These are phyloP conservation scores for Caenorhabditis brenneri DNA, from an alignment of 1,140 invertebrate genomes.

Conservation along the genomic window DNA sequence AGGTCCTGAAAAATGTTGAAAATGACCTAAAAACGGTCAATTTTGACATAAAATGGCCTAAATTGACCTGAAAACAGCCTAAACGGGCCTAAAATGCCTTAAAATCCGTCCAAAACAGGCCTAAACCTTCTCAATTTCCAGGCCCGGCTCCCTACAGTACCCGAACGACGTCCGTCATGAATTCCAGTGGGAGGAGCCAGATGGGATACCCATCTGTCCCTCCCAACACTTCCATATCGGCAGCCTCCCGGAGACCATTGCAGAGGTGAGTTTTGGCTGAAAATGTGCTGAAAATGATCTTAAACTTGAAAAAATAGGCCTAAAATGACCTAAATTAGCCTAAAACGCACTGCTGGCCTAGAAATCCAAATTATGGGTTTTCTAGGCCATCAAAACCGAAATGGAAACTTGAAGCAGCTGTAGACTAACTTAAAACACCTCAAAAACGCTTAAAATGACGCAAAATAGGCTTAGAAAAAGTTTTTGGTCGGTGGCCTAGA, in stretches of 20 bases:
- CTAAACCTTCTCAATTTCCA: background rate
- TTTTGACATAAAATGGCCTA: too few species aligned
- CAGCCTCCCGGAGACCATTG: background rate
- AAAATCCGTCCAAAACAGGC: background rate
- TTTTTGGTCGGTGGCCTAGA: background rate
- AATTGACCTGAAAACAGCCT: too few species aligned
- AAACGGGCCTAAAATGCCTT: too few species aligned
- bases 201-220: slow-evolving; percentile 11
- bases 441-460: too few species aligned
- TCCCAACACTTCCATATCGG: background rate
- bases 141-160: background rate
- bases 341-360: too few species aligned
- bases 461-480: too few species aligned
- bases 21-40: too few species aligned
- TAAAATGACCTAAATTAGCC: background rate
- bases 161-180: slow-evolving; percentile 5
- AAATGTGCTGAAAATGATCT: background rate
- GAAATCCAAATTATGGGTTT: too few species aligned
- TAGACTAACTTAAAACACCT: background rate
- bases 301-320: too few species aligned
- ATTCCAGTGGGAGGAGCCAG: background rate
- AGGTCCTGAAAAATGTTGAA: too few species aligned
- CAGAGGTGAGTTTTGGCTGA: background rate
- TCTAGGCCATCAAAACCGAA: too few species aligned
- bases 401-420: background rate